Evolutionary conservation across 2,888 invertebrate genomes (phyloP).

Genomic region (Tenodera sinensis): DNA sequence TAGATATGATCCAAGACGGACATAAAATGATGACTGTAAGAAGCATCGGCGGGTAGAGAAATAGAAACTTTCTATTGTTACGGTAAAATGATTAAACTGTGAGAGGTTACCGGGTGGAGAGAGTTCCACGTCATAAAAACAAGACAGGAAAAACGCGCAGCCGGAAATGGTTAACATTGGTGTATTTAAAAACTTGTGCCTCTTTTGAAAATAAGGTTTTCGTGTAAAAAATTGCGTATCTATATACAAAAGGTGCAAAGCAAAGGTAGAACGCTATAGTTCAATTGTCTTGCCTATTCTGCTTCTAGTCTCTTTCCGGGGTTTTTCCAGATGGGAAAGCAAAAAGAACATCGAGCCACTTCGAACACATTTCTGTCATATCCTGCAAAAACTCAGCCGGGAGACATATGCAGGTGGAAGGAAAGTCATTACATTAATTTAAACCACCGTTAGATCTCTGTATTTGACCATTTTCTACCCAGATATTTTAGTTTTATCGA

Average conservation of each 20-base stretch:
- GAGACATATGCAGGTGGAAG: too few relatives aligned
- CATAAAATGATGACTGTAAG: background rate
- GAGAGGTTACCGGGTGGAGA: background rate
- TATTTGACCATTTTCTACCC: too few relatives aligned
- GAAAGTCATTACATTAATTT: too few relatives aligned
- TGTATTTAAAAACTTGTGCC: background rate
- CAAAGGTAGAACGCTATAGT: background rate
- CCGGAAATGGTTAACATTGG: background rate
- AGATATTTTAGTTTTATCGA: too few relatives aligned
- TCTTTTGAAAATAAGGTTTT: background rate
- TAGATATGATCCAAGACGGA: background rate
- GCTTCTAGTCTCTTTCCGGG: too few relatives aligned
- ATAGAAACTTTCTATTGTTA: background rate
- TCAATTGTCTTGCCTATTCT: background rate
- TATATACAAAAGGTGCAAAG: background rate
- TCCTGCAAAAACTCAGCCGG: too few relatives aligned
- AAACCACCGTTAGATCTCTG: too few relatives aligned
- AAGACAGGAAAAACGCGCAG: background rate
- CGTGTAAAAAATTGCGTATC: background rate
- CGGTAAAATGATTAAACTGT: background rate
- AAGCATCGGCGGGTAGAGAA: background rate
- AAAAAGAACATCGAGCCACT: too few relatives aligned
- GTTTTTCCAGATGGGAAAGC: too few relatives aligned
- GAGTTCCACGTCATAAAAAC: background rate
- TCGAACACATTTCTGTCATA: too few relatives aligned